Conservation (phyloP, 2,797 vertebrate species). For the Danio aesculapii region DNA sequence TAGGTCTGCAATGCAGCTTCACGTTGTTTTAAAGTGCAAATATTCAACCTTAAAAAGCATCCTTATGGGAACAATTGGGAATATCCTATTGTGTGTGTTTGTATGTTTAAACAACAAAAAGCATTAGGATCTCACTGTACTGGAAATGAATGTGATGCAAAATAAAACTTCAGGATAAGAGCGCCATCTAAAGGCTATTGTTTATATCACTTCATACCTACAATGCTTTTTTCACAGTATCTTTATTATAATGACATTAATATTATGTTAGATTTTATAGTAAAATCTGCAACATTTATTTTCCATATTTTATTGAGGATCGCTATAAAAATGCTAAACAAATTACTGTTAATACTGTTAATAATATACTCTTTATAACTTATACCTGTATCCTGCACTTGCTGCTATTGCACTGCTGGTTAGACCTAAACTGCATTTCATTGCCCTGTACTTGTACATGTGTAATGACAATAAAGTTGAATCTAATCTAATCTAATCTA, state of each 20-base stretch:
- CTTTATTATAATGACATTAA: not conserved
- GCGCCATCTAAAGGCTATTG: conserved; percentile 46
- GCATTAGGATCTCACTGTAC: not conserved
- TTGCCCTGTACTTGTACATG: no score
- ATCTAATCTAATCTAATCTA: no score
- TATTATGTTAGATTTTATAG: not conserved
- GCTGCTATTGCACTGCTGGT: no score
- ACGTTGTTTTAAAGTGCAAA: conserved; percentile 3
- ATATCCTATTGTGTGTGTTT: not conserved
- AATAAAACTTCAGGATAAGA: conserved; percentile 14
- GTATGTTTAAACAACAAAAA: not conserved
- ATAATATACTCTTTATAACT: no score
- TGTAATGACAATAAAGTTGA: no score
- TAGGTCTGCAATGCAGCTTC: not conserved
- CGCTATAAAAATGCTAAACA: no score
- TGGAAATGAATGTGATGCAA: not conserved
- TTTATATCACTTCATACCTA: not conserved
- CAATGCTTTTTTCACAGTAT: not conserved
- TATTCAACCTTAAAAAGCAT: not conserved
- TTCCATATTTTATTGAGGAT: no score
- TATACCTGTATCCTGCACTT: no score
- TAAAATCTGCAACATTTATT: no score
- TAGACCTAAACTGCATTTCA: no score
- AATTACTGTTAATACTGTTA: no score
- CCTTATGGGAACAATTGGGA: not conserved